Conservation (phyloP, 1,140 invertebrate genomes). For the Brachystomella parvula region DNA sequence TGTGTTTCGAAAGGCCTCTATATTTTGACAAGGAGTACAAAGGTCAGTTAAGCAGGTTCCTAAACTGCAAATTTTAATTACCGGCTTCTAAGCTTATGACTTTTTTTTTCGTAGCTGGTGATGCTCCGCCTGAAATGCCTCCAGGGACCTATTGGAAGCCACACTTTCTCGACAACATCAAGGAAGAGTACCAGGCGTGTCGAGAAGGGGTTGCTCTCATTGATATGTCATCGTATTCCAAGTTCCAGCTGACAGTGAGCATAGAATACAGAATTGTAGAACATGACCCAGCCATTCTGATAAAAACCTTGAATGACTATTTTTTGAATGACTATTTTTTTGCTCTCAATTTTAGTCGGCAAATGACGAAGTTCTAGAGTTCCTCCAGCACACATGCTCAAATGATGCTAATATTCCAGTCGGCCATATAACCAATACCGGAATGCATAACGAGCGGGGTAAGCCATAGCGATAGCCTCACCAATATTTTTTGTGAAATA, state of each 20-base stretch:
- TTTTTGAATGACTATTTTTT: slow-evolving; percentile 29
- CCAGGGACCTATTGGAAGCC: slow-evolving; percentile 60
- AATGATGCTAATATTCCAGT: slow-evolving; percentile 93
- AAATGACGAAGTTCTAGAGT: slow-evolving; percentile 77
- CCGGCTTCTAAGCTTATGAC: too few species aligned
- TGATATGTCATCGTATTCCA: slow-evolving; percentile 97
- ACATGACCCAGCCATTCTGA: slow-evolving; percentile 15
- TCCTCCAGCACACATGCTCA: slow-evolving; percentile 88
- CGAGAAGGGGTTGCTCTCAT: slow-evolving; percentile 85
- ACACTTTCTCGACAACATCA: slow-evolving; percentile 83
- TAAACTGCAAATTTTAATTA: too few species aligned
- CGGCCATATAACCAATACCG: slow-evolving; percentile 92
- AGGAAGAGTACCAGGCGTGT: slow-evolving; percentile 85
- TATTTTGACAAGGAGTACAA: slow-evolving; percentile 66
- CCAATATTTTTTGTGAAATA: too few species aligned
- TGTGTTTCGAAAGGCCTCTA: slow-evolving; percentile 94
- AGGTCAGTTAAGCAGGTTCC: slow-evolving; percentile 40
- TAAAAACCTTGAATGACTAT: slow-evolving; percentile 18
- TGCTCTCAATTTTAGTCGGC: slow-evolving; percentile 63
- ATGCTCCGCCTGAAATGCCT: slow-evolving; percentile 32
- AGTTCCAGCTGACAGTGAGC: slow-evolving; percentile 90
- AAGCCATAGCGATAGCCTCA: too few species aligned
- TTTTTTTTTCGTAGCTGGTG: slow-evolving; percentile 26
- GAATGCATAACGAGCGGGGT: slow-evolving; percentile 87
- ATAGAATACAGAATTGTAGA: slow-evolving; percentile 37